A percentile compares a stretch with the other conserved stretches of the same genome.
Conservation (phyloP, 2,888 invertebrate species). For the Steinernema carpocapsae region DNA sequence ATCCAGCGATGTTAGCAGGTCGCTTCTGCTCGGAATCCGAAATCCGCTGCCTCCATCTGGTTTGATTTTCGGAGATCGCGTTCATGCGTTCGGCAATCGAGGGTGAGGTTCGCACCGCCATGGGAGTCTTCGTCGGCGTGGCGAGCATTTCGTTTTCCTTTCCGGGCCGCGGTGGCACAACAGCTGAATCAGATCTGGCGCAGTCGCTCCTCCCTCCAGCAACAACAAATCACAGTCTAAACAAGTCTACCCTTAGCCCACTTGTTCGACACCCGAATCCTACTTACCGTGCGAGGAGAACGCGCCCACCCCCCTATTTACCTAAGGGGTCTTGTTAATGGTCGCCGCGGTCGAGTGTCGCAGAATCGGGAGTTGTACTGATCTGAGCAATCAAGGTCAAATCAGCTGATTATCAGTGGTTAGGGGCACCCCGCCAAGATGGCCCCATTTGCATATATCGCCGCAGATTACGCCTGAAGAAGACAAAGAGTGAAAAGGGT, state of each 20-base stretch:
- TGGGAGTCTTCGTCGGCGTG: constrained; percentile 11
- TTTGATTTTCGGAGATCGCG: constrained; percentile 20
- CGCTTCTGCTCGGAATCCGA: background rate
- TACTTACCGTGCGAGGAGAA: constrained; percentile 14
- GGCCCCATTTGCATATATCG: constrained; percentile 33
- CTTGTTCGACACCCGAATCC: constrained; percentile 25
- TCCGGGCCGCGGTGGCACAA: constrained; percentile 24
- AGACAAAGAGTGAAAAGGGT: constrained; percentile 15
- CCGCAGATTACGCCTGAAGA: constrained; percentile 1
- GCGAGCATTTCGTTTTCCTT: constrained; percentile 3
- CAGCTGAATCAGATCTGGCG: constrained; percentile 28
- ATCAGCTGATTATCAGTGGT: constrained; percentile 32
- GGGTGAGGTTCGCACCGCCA: constrained; percentile 22
- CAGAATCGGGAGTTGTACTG: constrained; percentile 4
- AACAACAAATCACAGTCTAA: constrained; percentile 15
- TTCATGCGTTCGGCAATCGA: constrained; percentile 24
- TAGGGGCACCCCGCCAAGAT: constrained; percentile 29
- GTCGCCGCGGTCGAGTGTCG: background rate
- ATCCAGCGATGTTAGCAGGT: constrained; percentile 6
- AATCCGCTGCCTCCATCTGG: constrained; percentile 3
- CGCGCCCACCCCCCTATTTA: background rate
- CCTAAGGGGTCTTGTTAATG: constrained; percentile 26
- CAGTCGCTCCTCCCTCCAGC: constrained; percentile 23
- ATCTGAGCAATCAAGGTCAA: constrained; percentile 27
- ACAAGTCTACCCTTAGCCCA: constrained; percentile 22